A percentile compares a stretch with the other conserved stretches of the same genome.
These are phyloP conservation scores for Acanthosepion lycidas DNA, from an alignment of 2,888 invertebrate species.

Conservation along the genomic window DNA sequence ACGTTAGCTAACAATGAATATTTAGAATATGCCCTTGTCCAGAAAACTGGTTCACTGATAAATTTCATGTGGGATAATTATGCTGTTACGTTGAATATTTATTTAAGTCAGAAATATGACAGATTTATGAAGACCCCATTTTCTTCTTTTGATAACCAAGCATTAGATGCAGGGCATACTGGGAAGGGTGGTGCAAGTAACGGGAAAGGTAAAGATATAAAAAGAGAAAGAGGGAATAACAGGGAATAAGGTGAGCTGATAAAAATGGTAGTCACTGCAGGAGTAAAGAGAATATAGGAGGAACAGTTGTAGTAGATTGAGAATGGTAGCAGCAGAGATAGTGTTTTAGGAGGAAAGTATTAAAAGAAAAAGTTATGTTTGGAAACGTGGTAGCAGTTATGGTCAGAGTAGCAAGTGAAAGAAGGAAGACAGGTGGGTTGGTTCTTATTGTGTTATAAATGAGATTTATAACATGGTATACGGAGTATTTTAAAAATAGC, in stretches of 20 bases:
- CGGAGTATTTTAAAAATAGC: not conserved
- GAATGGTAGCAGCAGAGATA: not conserved
- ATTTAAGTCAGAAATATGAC: slow-evolving; percentile 6
- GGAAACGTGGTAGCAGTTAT: not conserved
- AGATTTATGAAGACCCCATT: slow-evolving; percentile 22
- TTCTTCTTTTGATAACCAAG: not conserved
- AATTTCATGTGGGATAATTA: not conserved
- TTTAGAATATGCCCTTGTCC: not conserved
- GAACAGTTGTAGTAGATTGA: not conserved
- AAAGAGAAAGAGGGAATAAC: not conserved
- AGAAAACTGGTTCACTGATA: not conserved
- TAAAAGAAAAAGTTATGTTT: not conserved
- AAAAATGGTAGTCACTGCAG: not conserved
- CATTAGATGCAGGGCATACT: not conserved
- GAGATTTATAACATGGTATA: not conserved
- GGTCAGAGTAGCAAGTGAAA: not conserved
- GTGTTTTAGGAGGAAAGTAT: not conserved
- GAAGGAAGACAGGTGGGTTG: not conserved
- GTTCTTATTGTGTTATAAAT: not conserved
- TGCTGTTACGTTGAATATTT: not conserved
- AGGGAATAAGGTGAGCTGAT: not conserved
- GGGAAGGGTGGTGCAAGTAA: not conserved
- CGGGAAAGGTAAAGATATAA: not conserved
- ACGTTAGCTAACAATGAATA: not conserved
- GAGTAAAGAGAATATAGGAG: not conserved